Evolutionary conservation across 2,113 vertebrate genomes (phyloP).

Genomic region (Colinus virginianus): DNA sequence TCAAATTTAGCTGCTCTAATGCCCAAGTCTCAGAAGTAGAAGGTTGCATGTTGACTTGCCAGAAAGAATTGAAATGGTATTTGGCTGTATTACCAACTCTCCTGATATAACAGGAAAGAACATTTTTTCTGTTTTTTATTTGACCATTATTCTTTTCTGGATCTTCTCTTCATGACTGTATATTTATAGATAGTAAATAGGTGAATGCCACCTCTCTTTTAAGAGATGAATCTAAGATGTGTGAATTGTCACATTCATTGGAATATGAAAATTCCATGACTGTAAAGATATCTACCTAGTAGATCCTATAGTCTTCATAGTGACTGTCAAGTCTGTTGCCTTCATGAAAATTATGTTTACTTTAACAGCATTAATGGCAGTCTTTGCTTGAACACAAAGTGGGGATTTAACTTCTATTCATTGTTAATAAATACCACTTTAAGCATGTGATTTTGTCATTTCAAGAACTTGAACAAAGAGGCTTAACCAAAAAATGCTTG

Average conservation of each 20-base stretch:
- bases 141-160: neutral
- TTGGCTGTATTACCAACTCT: neutral
- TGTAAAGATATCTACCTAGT: neutral
- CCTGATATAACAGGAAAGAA: neutral
- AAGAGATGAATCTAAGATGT: neutral
- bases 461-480: neutral
- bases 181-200: neutral
- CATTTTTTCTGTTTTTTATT: neutral
- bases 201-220: neutral
- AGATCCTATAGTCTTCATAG: neutral
- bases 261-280: neutral
- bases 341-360: neutral
- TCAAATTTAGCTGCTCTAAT: neutral
- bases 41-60: neutral
- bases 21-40: neutral
- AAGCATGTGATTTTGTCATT: neutral
- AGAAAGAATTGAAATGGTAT: neutral
- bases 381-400: neutral
- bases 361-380: neutral
- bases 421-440: neutral
- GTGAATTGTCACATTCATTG: no score
- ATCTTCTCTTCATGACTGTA: neutral
- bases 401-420: neutral
- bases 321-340: neutral
- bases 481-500: neutral